Conservation (phyloP, 2,797 vertebrate genomes). For the Spondyliosoma cantharus region DNA sequence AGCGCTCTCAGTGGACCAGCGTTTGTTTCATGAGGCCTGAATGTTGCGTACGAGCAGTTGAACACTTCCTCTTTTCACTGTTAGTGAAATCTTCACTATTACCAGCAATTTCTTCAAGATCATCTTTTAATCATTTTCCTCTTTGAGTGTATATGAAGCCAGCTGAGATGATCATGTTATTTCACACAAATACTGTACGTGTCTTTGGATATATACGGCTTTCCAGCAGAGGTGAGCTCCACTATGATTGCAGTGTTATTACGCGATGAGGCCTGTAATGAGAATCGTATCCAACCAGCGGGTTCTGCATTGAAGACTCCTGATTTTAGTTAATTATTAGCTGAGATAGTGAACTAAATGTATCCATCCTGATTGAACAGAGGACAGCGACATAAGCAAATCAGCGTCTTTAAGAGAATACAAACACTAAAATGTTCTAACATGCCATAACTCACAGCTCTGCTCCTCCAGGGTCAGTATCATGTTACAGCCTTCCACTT, state of each 20-base stretch:
- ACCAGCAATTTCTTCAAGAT: slow-evolving; percentile 19
- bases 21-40: slow-evolving; percentile 51
- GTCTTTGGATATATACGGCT: slow-evolving; percentile 22
- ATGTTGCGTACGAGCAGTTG: slow-evolving; percentile 36
- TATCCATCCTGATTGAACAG: slow-evolving; percentile 16
- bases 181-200: slow-evolving; percentile 5
- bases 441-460: slow-evolving; percentile 33
- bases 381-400: not conserved
- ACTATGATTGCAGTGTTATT: slow-evolving; percentile 65
- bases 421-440: slow-evolving; percentile 52
- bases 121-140: slow-evolving; percentile 39
- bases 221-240: slow-evolving; percentile 25
- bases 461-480: slow-evolving; percentile 26
- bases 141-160: slow-evolving; percentile 42
- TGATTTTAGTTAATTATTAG: not conserved
- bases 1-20: slow-evolving; percentile 19
- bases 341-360: not conserved
- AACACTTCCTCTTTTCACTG: slow-evolving; percentile 38
- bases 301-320: not conserved
- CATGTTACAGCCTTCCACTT: slow-evolving; percentile 41
- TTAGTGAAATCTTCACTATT: slow-evolving; percentile 38
- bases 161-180: slow-evolving; percentile 12
- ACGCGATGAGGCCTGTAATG: slow-evolving; percentile 33
- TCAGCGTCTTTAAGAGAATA: not conserved
- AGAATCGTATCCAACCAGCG: slow-evolving; percentile 10